Conservation (phyloP, 2,113 vertebrate genomes). For the Bambusicola thoracicus region DNA sequence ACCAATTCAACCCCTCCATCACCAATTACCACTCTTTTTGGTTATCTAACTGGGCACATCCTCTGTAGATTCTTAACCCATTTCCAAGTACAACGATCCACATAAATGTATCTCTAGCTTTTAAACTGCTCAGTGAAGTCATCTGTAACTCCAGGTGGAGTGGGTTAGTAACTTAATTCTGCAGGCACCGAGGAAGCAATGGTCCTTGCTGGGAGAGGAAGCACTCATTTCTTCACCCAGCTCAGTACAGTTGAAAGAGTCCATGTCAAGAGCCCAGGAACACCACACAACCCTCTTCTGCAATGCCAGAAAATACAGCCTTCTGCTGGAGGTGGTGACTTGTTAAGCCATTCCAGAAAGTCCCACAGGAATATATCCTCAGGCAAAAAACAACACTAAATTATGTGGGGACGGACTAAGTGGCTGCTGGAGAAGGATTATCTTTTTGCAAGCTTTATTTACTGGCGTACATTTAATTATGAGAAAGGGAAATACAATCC, state of each 20-base stretch:
- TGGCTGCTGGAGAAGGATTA: neutral
- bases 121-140: neutral
- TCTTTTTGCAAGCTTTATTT: conserved; percentile 1
- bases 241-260: neutral
- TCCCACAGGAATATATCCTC: neutral
- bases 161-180: neutral
- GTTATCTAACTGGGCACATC: neutral
- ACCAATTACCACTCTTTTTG: neutral
- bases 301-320: neutral
- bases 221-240: neutral
- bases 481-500: neutral
- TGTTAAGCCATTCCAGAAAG: neutral
- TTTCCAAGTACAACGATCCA: neutral
- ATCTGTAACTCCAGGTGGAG: neutral
- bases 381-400: neutral
- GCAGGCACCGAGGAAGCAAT: neutral
- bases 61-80: neutral
- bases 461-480: neutral
- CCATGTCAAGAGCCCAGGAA: neutral
- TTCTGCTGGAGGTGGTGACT: neutral
- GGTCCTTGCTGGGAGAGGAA: neutral
- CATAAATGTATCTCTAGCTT: neutral
- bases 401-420: neutral
- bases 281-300: neutral
- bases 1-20: neutral